Percentiles rank a stretch among this genome's conserved stretches.
Evolutionary conservation across 2,888 invertebrate species (phyloP).

Genomic region (Trachelus troglodyta): DNA sequence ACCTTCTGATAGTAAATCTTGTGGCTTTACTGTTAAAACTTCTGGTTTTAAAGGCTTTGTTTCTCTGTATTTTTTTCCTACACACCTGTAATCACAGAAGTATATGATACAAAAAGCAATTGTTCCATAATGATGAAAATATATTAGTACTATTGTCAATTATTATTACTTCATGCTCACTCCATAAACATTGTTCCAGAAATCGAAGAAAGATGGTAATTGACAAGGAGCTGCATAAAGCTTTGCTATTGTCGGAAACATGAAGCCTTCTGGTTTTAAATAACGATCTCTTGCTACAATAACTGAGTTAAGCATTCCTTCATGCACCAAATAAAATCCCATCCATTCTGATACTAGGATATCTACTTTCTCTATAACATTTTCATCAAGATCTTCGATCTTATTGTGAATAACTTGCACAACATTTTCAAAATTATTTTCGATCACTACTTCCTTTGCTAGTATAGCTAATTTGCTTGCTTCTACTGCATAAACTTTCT

Average conservation of each 20-base stretch:
- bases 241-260: slow-evolving; percentile 82
- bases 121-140: slow-evolving; percentile 5
- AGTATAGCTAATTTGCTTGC: slow-evolving; percentile 78
- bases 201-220: slow-evolving; percentile 74
- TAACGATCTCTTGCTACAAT: slow-evolving; percentile 84
- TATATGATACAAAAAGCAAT: no score
- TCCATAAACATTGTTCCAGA: slow-evolving; percentile 85
- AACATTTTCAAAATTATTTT: slow-evolving; percentile 76
- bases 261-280: slow-evolving; percentile 76
- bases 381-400: slow-evolving; percentile 81
- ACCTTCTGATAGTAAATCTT: slow-evolving; percentile 75
- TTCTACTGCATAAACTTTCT: slow-evolving; percentile 87
- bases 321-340: slow-evolving; percentile 95
- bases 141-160: not conserved
- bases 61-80: slow-evolving; percentile 73
- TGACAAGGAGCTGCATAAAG: slow-evolving; percentile 74
- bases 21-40: slow-evolving; percentile 69
- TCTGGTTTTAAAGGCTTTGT: slow-evolving; percentile 76
- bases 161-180: slow-evolving; percentile 75
- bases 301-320: slow-evolving; percentile 95
- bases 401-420: slow-evolving; percentile 81
- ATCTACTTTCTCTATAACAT: slow-evolving; percentile 79
- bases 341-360: slow-evolving; percentile 97
- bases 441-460: slow-evolving; percentile 75
- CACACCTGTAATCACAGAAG: slow-evolving; percentile 50